A percentile compares a stretch with the other conserved stretches of the same genome.
phyloP scores from a whole-genome alignment of 2,797 vertebrate species.

The Anomalospiza imberbis region DNA sequence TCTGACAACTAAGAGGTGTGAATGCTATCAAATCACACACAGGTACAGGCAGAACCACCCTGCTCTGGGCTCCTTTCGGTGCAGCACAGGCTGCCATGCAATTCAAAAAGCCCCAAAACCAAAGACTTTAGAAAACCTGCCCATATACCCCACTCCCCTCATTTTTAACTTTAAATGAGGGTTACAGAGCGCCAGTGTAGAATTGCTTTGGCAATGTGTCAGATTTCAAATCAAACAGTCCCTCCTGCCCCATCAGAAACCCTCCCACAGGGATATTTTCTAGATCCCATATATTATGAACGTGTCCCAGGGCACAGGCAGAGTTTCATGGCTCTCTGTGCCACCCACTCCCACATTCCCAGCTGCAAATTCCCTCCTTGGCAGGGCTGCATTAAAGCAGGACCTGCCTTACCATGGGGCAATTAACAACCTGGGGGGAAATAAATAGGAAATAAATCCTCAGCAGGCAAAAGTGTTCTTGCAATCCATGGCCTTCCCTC shows the following conservation, averaged over 20 bases:
- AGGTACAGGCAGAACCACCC: not conserved
- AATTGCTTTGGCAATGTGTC: not conserved
- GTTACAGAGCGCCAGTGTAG: not conserved
- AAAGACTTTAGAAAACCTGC: not conserved
- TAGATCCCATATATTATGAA: accelerated
- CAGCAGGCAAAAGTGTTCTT: not conserved
- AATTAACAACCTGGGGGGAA: not conserved
- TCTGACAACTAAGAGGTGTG: not conserved
- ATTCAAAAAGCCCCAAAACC: not conserved
- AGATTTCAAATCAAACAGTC: not conserved
- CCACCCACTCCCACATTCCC: not conserved
- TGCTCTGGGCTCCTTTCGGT: not conserved
- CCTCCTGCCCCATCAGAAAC: not conserved
- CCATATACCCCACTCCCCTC: not conserved
- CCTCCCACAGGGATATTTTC: not conserved
- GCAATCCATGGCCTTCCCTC: not conserved
- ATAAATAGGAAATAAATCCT: not conserved
- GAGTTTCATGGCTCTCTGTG: not conserved
- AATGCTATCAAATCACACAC: not conserved
- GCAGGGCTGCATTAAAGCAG: not conserved
- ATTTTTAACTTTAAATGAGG: not conserved
- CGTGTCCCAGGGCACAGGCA: not conserved
- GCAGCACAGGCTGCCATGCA: not conserved
- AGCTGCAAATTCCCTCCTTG: not conserved
- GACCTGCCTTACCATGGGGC: not conserved